Conservation (phyloP, 2,797 vertebrate species). For the Chloroceryle amazona region DNA sequence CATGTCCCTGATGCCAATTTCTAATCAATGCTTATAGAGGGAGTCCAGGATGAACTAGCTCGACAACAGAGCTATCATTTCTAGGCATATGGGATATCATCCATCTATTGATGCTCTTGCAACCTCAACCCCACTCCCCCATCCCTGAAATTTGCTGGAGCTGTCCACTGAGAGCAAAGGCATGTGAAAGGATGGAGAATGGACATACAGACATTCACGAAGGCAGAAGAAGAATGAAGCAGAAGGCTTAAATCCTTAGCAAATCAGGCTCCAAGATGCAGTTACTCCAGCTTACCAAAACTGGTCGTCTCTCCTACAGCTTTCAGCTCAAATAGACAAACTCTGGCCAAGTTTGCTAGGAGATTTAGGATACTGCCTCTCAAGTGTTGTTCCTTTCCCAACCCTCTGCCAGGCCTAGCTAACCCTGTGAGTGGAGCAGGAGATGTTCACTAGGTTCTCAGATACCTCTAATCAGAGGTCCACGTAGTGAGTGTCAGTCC, state of each 20-base stretch:
- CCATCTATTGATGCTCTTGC: neutral
- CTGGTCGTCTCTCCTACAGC: neutral
- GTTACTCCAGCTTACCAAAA: neutral
- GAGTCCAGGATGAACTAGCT: neutral
- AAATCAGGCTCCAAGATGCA: neutral
- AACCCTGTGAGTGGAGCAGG: neutral
- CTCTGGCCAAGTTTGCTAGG: neutral
- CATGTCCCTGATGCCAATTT: neutral
- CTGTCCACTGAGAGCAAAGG: neutral
- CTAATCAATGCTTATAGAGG: neutral
- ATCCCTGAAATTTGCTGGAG: neutral
- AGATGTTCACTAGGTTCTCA: neutral
- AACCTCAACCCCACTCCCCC: neutral
- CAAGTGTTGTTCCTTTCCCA: neutral
- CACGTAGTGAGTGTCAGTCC: accelerated
- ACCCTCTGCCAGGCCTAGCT: neutral
- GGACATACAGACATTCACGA: neutral
- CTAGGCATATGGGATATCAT: neutral
- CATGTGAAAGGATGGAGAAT: neutral
- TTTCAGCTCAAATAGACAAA: neutral
- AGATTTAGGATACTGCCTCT: neutral
- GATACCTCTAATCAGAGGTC: neutral
- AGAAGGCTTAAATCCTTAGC: neutral
- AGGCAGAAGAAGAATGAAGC: neutral
- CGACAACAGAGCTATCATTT: neutral